Percentiles rank a stretch among this genome's conserved stretches.
Conservation (phyloP, 1,140 invertebrate genomes). For the Caenorhabditis brenneri region DNA sequence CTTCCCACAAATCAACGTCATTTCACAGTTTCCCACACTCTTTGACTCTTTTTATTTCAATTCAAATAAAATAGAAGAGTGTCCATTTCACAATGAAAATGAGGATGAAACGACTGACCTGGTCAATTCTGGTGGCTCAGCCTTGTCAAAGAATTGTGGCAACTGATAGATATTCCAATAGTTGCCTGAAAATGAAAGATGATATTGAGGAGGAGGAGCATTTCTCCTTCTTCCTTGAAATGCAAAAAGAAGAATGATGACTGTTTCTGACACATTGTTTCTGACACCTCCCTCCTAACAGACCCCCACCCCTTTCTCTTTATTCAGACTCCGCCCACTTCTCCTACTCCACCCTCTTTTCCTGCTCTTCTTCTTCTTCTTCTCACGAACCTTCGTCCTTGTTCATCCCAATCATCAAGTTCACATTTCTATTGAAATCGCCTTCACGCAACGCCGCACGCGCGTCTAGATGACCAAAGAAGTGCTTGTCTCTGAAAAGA, state of each 20-base stretch:
- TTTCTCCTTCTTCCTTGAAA: too few relatives aligned
- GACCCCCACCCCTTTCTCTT: not conserved
- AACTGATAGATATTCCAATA: constrained; percentile 71
- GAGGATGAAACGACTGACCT: constrained; percentile 2
- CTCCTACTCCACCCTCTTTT: not conserved
- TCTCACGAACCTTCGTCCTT: constrained; percentile 63
- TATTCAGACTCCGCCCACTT: not conserved
- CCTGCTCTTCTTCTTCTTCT: not conserved
- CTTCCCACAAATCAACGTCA: constrained; percentile 23
- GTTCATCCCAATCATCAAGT: constrained; percentile 70
- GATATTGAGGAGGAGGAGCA: too few relatives aligned
- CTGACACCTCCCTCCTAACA: constrained; percentile 8
- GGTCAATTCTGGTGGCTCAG: constrained; percentile 61
- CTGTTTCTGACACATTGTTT: constrained; percentile 37
- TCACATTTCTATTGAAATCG: constrained; percentile 66
- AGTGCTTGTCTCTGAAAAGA: constrained; percentile 62
- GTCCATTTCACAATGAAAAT: not conserved
- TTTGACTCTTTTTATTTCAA: constrained; percentile 5
- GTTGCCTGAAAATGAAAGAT: constrained; percentile 55
- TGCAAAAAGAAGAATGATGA: not conserved
- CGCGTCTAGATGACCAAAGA: constrained; percentile 67
- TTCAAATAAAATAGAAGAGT: not conserved
- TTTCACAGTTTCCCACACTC: not conserved
- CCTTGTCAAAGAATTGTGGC: constrained; percentile 66
- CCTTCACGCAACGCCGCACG: constrained; percentile 64